These are phyloP conservation scores for Adela reaumurella DNA, from an alignment of 2,888 invertebrate genomes.

Conservation along the genomic window DNA sequence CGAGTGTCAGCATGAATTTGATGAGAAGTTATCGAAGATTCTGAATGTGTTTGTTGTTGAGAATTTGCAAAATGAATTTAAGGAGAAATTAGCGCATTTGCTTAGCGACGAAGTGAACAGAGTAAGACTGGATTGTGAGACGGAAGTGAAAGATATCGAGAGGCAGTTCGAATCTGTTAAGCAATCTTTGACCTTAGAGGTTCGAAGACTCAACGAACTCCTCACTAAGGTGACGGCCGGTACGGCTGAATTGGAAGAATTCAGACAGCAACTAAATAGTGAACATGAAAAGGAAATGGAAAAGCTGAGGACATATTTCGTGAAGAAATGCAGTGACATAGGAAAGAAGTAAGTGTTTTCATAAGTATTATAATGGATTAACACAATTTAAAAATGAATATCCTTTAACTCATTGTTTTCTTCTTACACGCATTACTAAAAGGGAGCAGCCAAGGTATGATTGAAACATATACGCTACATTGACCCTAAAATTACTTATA, in stretches of 20 bases:
- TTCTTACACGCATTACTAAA: background rate
- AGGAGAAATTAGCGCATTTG: slow-evolving; percentile 54
- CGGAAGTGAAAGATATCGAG: slow-evolving; percentile 36
- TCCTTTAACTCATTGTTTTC: too few relatives aligned
- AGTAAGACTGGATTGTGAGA: slow-evolving; percentile 36
- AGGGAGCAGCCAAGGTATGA: background rate
- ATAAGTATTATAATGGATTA: too few relatives aligned
- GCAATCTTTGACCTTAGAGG: slow-evolving; percentile 50
- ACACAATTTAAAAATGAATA: too few relatives aligned
- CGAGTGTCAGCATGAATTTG: slow-evolving; percentile 24
- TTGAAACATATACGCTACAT: too few relatives aligned
- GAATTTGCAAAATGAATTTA: slow-evolving; percentile 38
- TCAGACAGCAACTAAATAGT: slow-evolving; percentile 57
- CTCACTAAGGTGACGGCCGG: slow-evolving; percentile 56
- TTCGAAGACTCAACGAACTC: slow-evolving; percentile 50
- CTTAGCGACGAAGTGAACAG: slow-evolving; percentile 52
- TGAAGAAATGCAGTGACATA: slow-evolving; percentile 74
- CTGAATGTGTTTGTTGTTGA: slow-evolving; percentile 38
- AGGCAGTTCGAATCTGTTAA: slow-evolving; percentile 55
- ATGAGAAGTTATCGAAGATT: slow-evolving; percentile 20
- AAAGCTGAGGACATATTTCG: slow-evolving; percentile 74
- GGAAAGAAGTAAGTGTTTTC: slow-evolving; percentile 73
- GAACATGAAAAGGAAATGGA: slow-evolving; percentile 76
- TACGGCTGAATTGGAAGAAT: slow-evolving; percentile 49
- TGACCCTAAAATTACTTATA: too few relatives aligned